phyloP scores from a whole-genome alignment of 2,888 invertebrate genomes.

The Bellardia bayeri region DNA sequence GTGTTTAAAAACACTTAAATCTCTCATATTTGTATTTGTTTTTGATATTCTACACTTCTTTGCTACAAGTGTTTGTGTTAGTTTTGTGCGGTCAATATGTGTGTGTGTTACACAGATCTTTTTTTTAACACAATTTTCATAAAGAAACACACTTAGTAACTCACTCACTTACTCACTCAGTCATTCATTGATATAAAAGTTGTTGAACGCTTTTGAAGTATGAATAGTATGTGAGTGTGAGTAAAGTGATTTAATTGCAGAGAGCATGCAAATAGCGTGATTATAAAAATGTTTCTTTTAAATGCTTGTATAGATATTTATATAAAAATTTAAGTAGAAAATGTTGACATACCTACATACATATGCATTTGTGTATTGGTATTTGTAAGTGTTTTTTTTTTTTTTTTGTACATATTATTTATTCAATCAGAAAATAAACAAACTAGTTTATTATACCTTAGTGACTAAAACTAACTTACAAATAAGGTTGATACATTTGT shows the following conservation, averaged over 20 bases:
- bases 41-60: constrained; percentile 20
- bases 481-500: not conserved
- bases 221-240: constrained; percentile 35
- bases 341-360: not conserved
- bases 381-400: constrained; percentile 14
- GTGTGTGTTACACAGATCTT: constrained; percentile 3
- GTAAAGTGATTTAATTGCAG: constrained; percentile 71
- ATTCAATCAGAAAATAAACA: constrained; percentile 76
- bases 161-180: not conserved
- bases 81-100: not conserved
- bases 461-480: constrained; percentile 23
- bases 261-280: constrained; percentile 76
- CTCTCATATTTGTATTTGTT: constrained; percentile 45
- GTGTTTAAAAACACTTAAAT: constrained; percentile 59
- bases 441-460: constrained; percentile 75
- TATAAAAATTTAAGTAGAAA: not conserved
- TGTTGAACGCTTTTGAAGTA: constrained; percentile 43
- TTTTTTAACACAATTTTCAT: constrained; percentile 7
- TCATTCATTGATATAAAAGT: constrained; percentile 51
- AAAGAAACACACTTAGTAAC: not conserved
- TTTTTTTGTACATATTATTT: constrained; percentile 72
- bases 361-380: constrained; percentile 1
- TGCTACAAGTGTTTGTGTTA: constrained; percentile 47
- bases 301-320: not conserved
- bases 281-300: constrained; percentile 73